Percentiles rank a stretch among this genome's conserved stretches.
Conservation (phyloP, 2,797 vertebrate species). For the Brachymystax lenok region DNA sequence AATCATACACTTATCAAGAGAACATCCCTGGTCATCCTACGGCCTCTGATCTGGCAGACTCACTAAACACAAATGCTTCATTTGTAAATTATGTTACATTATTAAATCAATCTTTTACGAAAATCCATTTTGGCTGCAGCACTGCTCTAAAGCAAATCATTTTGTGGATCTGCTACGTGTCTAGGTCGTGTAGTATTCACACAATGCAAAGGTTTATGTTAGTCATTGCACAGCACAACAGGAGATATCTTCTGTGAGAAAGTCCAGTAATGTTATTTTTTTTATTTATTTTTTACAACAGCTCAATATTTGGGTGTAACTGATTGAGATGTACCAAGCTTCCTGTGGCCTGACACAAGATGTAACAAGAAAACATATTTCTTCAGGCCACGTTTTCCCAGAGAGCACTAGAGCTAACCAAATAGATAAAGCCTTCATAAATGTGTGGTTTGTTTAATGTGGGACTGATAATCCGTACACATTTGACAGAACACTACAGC, state of each 20-base stretch:
- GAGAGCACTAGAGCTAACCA: not conserved
- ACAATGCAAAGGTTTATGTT: not conserved
- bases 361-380: not conserved
- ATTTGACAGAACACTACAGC: not conserved
- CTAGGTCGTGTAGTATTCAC: no score
- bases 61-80: no score
- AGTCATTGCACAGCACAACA: not conserved
- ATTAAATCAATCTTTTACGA: not conserved
- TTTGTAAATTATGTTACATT: no score
- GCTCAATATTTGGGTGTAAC: not conserved
- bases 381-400: not conserved
- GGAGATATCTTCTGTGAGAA: not conserved
- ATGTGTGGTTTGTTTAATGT: not conserved
- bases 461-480: not conserved
- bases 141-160: no score
- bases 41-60: no score
- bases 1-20: no score
- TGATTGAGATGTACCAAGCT: not conserved
- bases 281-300: not conserved
- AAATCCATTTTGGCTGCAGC: no score
- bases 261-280: not conserved
- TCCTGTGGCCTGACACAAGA: not conserved
- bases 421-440: not conserved
- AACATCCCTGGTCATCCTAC: no score
- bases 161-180: not conserved